These are phyloP conservation scores for Patiria miniata DNA, from an alignment of 35 echinoderm and acorn worm species.

Conservation along the genomic window DNA sequence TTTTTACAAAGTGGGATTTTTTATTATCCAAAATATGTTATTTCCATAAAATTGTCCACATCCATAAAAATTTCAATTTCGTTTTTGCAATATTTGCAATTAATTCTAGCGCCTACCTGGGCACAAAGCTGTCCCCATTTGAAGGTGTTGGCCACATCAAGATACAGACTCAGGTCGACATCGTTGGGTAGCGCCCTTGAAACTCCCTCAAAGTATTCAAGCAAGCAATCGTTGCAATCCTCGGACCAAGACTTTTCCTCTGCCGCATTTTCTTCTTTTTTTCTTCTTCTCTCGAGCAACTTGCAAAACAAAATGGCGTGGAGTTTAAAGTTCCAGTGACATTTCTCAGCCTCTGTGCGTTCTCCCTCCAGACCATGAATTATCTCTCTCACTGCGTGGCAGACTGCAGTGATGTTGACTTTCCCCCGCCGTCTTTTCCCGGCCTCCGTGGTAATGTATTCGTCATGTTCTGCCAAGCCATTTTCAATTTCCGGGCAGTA, in stretches of 20 bases:
- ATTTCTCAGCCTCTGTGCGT: neutral
- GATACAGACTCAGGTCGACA: neutral
- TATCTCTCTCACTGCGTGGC: neutral
- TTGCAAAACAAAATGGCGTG: neutral
- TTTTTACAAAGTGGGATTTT: no score
- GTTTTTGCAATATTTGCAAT: neutral
- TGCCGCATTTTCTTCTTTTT: neutral
- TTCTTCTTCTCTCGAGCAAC: neutral
- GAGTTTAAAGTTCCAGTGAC: conserved; percentile 1
- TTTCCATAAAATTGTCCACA: no score
- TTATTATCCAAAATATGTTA: no score
- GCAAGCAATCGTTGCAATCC: neutral
- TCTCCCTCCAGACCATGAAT: neutral
- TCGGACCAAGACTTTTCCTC: neutral
- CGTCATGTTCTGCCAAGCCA: no score
- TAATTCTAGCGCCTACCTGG: neutral
- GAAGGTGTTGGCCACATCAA: neutral
- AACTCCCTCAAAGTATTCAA: neutral
- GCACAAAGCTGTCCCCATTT: neutral
- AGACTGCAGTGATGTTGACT: neutral
- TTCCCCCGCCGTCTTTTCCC: neutral
- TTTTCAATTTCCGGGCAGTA: neutral
- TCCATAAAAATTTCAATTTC: no score
- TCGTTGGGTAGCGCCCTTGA: neutral
- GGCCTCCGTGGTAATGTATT: no score